Conservation (phyloP, 2,888 invertebrate species). For the Heliconius ethilla region DNA sequence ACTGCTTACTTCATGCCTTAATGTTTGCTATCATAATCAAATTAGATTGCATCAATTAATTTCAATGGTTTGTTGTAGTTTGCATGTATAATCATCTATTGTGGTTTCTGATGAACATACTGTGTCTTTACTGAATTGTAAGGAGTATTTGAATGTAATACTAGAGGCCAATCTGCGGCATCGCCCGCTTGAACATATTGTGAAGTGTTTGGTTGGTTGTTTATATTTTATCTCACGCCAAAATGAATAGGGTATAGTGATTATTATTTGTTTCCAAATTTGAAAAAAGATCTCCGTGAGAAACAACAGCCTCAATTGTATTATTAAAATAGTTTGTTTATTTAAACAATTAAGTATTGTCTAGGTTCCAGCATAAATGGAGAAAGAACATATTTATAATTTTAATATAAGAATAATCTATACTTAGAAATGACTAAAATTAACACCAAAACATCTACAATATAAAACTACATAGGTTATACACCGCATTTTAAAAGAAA, state of each 20-base stretch:
- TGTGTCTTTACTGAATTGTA: background rate
- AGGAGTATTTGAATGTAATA: background rate
- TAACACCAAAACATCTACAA: background rate
- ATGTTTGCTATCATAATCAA: background rate
- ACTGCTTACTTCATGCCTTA: background rate
- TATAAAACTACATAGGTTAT: background rate
- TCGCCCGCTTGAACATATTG: too few species aligned
- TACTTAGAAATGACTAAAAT: background rate
- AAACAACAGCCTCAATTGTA: too few species aligned
- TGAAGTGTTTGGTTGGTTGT: too few species aligned
- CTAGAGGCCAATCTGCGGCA: too few species aligned
- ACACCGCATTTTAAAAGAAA: conserved; percentile 8
- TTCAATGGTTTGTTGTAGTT: conserved; percentile 1
- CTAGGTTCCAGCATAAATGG: background rate
- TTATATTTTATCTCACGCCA: too few species aligned
- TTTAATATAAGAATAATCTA: background rate
- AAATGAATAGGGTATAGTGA: too few species aligned
- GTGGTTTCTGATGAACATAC: background rate
- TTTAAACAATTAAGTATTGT: background rate
- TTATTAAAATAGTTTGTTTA: background rate
- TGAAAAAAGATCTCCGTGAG: too few species aligned
- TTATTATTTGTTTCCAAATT: too few species aligned
- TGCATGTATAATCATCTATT: conserved; percentile 11
- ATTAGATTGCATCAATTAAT: conserved; percentile 14
- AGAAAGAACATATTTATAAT: too few species aligned